phyloP scores from a whole-genome alignment of 2,797 vertebrate genomes.

The Lophius americanus region DNA sequence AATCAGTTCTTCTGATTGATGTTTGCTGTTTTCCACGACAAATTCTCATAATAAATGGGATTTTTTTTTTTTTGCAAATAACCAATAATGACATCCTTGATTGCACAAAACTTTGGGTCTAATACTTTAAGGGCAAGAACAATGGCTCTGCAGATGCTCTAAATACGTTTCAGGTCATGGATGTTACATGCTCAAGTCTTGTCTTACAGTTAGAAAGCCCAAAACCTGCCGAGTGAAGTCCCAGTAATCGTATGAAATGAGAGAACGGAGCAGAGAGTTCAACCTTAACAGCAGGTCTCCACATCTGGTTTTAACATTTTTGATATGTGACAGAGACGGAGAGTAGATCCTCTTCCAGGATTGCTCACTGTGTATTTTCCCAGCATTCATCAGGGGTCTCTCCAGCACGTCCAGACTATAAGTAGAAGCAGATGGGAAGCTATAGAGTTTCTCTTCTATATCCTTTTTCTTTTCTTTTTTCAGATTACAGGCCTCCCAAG shows the following conservation, averaged over 20 bases:
- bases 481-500: conserved; percentile 46
- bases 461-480: not conserved
- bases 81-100: not conserved
- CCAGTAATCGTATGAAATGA: conserved; percentile 16
- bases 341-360: conserved; percentile 42
- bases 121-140: not conserved
- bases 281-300: conserved; percentile 33
- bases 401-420: conserved; percentile 48
- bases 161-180: not conserved
- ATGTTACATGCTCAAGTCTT: not conserved
- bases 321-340: conserved; percentile 51
- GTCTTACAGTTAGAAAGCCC: not conserved
- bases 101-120: not conserved
- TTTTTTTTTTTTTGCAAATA: not conserved
- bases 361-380: conserved; percentile 52
- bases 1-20: no score
- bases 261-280: conserved; percentile 18
- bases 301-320: conserved; percentile 73
- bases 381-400: conserved; percentile 43
- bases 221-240: conserved; percentile 9
- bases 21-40: no score
- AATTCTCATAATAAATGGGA: no score
- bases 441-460: conserved; percentile 45
- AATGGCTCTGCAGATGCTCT: not conserved
- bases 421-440: conserved; percentile 68